Evolutionary conservation across 2,888 invertebrate species (phyloP).

Genomic region (Amphiduros pacificus): DNA sequence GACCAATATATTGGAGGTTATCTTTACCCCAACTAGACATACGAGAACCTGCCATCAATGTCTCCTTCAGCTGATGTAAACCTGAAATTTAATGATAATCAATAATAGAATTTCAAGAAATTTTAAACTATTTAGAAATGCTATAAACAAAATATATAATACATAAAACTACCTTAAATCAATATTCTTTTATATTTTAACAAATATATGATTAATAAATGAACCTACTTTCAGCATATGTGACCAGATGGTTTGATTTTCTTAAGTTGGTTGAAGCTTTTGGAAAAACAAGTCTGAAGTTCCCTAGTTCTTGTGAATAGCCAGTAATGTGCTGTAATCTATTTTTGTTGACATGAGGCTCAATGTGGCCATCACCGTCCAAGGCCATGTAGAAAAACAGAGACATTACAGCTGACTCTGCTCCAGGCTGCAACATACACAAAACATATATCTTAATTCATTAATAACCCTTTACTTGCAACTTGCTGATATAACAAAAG

Average conservation of each 20-base stretch:
- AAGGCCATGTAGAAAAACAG: slow-evolving; percentile 62
- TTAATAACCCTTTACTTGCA: neutral
- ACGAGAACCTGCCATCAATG: slow-evolving; percentile 39
- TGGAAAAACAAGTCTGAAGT: slow-evolving; percentile 70
- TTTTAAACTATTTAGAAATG: too few relatives aligned
- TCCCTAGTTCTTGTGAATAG: slow-evolving; percentile 75
- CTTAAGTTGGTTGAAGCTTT: slow-evolving; percentile 23
- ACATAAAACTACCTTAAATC: too few relatives aligned
- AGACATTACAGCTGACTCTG: slow-evolving; percentile 40
- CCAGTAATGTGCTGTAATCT: slow-evolving; percentile 63
- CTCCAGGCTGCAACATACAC: slow-evolving; percentile 19
- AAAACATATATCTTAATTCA: neutral
- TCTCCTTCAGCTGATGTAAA: slow-evolving; percentile 49
- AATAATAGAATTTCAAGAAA: too few relatives aligned
- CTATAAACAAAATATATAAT: too few relatives aligned
- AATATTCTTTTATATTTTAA: too few relatives aligned
- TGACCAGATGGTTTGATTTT: slow-evolving; percentile 43
- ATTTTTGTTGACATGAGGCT: slow-evolving; percentile 5
- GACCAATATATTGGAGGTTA: slow-evolving; percentile 31
- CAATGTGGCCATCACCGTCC: slow-evolving; percentile 61
- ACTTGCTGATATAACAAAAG: neutral
- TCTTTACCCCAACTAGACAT: slow-evolving; percentile 47
- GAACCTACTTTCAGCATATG: slow-evolving; percentile 40
- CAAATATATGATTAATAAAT: too few relatives aligned
- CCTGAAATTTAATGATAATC: too few relatives aligned